phyloP scores from a whole-genome alignment of 2,888 invertebrate genomes.

The Drosophila villosipedis region DNA sequence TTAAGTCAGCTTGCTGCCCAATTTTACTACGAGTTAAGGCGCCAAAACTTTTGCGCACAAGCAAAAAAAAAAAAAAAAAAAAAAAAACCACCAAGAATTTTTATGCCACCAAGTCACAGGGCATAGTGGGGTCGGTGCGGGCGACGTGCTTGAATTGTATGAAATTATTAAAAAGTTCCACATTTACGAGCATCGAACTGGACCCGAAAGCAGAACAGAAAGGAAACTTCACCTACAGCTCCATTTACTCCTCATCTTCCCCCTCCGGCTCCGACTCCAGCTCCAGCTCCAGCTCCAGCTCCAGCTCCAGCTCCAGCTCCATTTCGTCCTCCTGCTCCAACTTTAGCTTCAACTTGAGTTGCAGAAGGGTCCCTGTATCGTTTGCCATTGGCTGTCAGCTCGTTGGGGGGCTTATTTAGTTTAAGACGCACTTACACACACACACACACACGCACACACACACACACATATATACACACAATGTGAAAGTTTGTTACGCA shows the following conservation, averaged over 20 bases:
- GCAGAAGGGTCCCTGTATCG: slow-evolving; percentile 21
- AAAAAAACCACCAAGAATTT: slow-evolving; percentile 21
- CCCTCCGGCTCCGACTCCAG: not conserved
- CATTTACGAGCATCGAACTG: slow-evolving; percentile 47
- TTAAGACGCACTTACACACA: slow-evolving; percentile 37
- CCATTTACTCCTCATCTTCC: not conserved
- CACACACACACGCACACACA: slow-evolving; percentile 10
- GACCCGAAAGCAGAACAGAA: slow-evolving; percentile 7
- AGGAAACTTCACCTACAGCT: slow-evolving; percentile 1
- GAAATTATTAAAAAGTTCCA: slow-evolving; percentile 55
- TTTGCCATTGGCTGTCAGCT: slow-evolving; percentile 48
- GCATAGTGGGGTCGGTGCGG: not conserved
- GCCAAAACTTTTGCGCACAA: slow-evolving; percentile 26
- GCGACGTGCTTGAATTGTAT: slow-evolving; percentile 27
- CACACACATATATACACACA: slow-evolving; percentile 9
- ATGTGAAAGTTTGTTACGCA: slow-evolving; percentile 42
- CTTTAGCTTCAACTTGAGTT: slow-evolving; percentile 26
- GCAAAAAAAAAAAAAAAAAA: not conserved
- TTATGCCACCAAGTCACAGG: slow-evolving; percentile 8
- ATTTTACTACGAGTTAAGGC: slow-evolving; percentile 19
- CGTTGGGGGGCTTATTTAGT: slow-evolving; percentile 50
- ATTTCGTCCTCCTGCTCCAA: not conserved
- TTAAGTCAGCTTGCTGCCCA: slow-evolving; percentile 24
- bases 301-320: no score
- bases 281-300: not conserved